Percentiles rank a stretch among this genome's conserved stretches.
Conservation (phyloP, 2,888 invertebrate species). For the Crossocerus cetratus region DNA sequence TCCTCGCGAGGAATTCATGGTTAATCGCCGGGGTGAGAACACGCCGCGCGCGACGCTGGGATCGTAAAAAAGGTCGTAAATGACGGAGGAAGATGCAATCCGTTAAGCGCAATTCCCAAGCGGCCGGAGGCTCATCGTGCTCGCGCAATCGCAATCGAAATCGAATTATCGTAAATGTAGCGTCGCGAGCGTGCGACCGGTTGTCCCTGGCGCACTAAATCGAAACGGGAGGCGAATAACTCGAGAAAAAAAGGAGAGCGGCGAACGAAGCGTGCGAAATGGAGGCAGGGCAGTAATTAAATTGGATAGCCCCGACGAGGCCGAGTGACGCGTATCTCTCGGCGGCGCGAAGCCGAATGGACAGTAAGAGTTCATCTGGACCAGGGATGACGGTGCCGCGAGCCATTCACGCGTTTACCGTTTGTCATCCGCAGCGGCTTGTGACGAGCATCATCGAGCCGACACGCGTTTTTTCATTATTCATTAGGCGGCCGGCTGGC, state of each 20-base stretch:
- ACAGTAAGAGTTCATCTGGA: conserved; percentile 20
- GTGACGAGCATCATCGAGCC: conserved; percentile 23
- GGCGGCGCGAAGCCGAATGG: background rate
- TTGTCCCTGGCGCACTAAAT: background rate
- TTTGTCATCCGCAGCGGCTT: conserved; percentile 23
- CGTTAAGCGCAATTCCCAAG: background rate
- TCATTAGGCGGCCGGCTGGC: conserved; percentile 35
- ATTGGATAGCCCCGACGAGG: too few species aligned
- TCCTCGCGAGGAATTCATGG: background rate
- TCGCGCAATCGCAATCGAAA: background rate
- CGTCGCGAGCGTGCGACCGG: background rate
- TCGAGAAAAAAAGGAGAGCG: too few species aligned
- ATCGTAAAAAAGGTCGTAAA: conserved; percentile 1
- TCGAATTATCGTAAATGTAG: background rate
- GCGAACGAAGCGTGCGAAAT: too few species aligned
- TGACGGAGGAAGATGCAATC: background rate
- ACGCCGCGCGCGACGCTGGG: background rate
- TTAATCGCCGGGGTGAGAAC: conserved; percentile 7
- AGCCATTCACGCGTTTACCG: conserved; percentile 38
- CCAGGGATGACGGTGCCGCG: conserved; percentile 8
- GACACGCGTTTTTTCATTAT: conserved; percentile 19
- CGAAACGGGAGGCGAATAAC: background rate
- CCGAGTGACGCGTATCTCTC: too few species aligned
- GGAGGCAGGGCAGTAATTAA: too few species aligned
- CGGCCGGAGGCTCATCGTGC: background rate